Percentiles rank a stretch among this genome's conserved stretches.
Conservation (phyloP, 2,113 vertebrate genomes). For the Telmatochromis sp. region DNA sequence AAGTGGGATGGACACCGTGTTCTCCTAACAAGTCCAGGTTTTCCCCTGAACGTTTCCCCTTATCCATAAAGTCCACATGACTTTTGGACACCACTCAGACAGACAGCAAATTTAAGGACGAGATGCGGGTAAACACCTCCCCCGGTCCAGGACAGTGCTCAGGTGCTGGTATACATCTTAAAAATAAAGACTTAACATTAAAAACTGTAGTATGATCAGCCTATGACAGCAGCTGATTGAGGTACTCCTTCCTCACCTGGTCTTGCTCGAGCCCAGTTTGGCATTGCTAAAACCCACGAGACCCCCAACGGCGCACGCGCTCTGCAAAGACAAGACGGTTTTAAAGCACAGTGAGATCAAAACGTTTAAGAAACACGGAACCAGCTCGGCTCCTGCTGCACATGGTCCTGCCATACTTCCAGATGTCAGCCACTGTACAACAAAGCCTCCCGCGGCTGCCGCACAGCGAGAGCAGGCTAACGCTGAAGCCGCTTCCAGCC, state of each 20-base stretch:
- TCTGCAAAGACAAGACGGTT: constrained; percentile 44
- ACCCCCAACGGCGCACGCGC: constrained; percentile 65
- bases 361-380: neutral
- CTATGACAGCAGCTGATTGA: neutral
- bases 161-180: neutral
- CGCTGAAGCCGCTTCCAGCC: neutral
- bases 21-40: neutral
- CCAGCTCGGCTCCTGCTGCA: neutral
- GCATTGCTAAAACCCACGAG: constrained; percentile 76
- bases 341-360: neutral
- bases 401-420: neutral
- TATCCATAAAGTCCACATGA: neutral
- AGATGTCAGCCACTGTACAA: neutral
- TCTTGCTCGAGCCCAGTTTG: constrained; percentile 78
- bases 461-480: neutral
- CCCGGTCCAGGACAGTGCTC: neutral
- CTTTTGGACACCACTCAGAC: neutral
- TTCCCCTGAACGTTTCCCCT: neutral
- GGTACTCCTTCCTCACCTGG: constrained; percentile 65
- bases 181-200: neutral
- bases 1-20: neutral
- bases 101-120: accelerated
- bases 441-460: neutral
- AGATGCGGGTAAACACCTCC: neutral
- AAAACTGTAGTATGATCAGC: neutral